These are phyloP conservation scores for Lithosia quadra DNA, from an alignment of 2,888 invertebrate genomes.

Conservation along the genomic window DNA sequence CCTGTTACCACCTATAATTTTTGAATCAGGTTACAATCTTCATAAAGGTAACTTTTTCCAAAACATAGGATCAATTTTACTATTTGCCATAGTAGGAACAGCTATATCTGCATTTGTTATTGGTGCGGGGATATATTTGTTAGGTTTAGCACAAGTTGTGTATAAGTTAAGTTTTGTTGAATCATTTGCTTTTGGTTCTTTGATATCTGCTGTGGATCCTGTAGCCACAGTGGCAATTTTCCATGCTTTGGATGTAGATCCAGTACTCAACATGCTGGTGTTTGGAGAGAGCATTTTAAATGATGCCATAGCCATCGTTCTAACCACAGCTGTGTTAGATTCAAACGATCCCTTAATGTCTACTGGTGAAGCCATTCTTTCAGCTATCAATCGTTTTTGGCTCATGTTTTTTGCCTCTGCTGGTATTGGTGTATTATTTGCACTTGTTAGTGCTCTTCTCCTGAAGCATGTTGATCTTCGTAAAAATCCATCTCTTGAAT, in stretches of 20 bases:
- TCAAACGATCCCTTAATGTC: constrained; percentile 87
- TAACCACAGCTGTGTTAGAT: constrained; percentile 95
- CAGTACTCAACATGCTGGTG: constrained; percentile 99
- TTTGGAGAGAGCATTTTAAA: constrained; percentile 98
- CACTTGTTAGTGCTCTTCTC: constrained; percentile 96
- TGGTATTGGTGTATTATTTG: constrained; percentile 97
- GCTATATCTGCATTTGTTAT: constrained; percentile 98
- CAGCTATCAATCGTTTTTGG: constrained; percentile 96
- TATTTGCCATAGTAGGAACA: constrained; percentile 99
- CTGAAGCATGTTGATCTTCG: constrained; percentile 98
- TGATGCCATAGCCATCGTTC: constrained; percentile 99
- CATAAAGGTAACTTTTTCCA: constrained; percentile 99
- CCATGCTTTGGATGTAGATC: constrained; percentile 98
- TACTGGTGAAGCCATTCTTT: constrained; percentile 94
- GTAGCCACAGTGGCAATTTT: constrained; percentile 99
- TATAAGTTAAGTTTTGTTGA: constrained; percentile 97
- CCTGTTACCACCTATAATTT: constrained; percentile 98
- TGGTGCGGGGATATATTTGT: constrained; percentile 97
- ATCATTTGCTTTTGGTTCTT: constrained; percentile 99
- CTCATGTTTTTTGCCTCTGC: constrained; percentile 99
- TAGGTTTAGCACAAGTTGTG: constrained; percentile 96
- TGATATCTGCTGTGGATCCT: constrained; percentile 99
- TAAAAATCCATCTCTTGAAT: constrained; percentile 99
- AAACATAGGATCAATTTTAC: constrained; percentile 99
- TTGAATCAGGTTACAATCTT: constrained; percentile 99